Percentiles rank a stretch among this genome's conserved stretches.
Conservation (phyloP, 64 coral and sea anemone species). For the Hydrozoanthus tunicans region DNA sequence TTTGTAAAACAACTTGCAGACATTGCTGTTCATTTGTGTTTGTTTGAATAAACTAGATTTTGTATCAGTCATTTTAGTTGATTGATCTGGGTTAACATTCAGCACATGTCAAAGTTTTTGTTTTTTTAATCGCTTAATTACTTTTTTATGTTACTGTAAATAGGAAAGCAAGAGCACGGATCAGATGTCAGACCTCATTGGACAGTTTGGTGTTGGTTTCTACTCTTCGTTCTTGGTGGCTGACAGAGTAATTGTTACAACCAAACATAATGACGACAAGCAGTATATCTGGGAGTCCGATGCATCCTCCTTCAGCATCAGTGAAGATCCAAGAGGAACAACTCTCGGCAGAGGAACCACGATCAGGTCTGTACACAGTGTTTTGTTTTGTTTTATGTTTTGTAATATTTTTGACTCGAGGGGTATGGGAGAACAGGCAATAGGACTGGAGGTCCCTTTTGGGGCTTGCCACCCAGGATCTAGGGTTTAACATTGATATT, state of each 20-base stretch:
- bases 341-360: constrained; percentile 95
- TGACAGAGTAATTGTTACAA: constrained; percentile 97
- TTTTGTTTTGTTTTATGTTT: background rate
- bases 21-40: background rate
- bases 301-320: constrained; percentile 89
- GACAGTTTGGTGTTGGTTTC: constrained; percentile 99
- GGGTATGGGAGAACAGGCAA: too few species aligned
- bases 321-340: constrained; percentile 88
- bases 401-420: too few species aligned
- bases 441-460: too few species aligned
- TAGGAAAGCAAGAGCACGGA: constrained; percentile 76
- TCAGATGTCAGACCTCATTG: constrained; percentile 88
- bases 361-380: constrained; percentile 64
- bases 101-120: background rate
- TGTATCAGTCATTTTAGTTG: background rate
- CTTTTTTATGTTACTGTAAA: background rate
- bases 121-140: background rate
- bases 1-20: background rate
- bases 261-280: constrained; percentile 97
- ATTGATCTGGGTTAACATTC: background rate
- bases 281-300: constrained; percentile 99
- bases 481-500: too few species aligned
- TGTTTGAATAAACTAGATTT: too few species aligned
- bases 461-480: too few species aligned
- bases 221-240: constrained; percentile 98